These are phyloP conservation scores for Calyptommatus sinebrachiatus DNA, from an alignment of 2,113 vertebrate species.

Conservation along the genomic window DNA sequence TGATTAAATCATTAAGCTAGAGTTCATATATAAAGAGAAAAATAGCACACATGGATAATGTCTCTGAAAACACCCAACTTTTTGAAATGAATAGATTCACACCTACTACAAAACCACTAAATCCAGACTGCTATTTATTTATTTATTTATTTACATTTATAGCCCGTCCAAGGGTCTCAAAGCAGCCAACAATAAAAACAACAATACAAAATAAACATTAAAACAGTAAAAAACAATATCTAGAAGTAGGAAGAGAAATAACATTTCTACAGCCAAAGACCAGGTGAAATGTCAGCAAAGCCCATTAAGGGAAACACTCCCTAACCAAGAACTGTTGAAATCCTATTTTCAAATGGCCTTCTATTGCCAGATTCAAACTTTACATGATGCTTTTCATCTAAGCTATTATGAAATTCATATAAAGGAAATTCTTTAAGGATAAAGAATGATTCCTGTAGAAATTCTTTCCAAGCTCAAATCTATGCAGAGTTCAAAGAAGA, in stretches of 20 bases:
- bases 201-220: too few relatives aligned
- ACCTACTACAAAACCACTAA: neutral
- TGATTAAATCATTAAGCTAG: too few relatives aligned
- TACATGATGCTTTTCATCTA: neutral
- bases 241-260: too few relatives aligned
- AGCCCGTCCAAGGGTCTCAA: too few relatives aligned
- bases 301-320: neutral
- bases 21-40: neutral
- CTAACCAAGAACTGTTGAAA: neutral
- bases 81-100: neutral
- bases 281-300: too few relatives aligned
- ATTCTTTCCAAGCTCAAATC: neutral
- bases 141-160: too few relatives aligned
- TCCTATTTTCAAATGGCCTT: neutral
- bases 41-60: neutral
- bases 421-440: neutral
- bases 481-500: too few relatives aligned
- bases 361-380: neutral
- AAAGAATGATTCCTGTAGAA: neutral
- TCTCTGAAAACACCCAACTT: neutral
- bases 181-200: too few relatives aligned
- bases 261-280: too few relatives aligned
- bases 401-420: neutral
- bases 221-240: too few relatives aligned
- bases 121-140: too few relatives aligned